These are phyloP conservation scores for Pseudorhombus dupliciocellatus DNA, from an alignment of 2,113 vertebrate species.

Conservation along the genomic window DNA sequence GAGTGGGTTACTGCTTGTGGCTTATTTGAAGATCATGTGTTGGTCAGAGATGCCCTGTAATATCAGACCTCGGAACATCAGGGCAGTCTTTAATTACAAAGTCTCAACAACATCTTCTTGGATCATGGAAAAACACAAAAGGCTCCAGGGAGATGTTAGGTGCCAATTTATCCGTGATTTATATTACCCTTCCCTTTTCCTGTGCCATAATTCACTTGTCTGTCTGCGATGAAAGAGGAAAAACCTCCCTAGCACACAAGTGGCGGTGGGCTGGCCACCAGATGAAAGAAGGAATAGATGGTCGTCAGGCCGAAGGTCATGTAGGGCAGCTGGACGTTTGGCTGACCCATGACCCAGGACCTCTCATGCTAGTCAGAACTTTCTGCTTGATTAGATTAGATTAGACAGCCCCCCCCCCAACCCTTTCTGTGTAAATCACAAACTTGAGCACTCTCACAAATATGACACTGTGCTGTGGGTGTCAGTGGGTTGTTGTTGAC, in stretches of 20 bases:
- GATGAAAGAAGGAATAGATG: constrained; percentile 70
- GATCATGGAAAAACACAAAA: constrained; percentile 58
- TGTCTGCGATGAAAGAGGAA: constrained; percentile 40
- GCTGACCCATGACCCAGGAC: constrained; percentile 68
- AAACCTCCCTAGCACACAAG: constrained; percentile 35
- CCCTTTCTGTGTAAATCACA: constrained; percentile 44
- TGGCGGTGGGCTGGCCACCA: constrained; percentile 40
- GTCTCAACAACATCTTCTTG: constrained; percentile 55
- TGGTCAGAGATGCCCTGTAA: constrained; percentile 61
- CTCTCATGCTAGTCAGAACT: constrained; percentile 56
- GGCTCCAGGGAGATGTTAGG: constrained; percentile 39
- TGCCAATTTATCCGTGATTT: constrained; percentile 65
- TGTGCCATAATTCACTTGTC: constrained; percentile 55
- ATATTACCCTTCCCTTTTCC: constrained; percentile 40
- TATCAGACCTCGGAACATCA: constrained; percentile 62
- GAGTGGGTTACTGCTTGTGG: constrained; percentile 69
- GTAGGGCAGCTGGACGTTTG: constrained; percentile 73
- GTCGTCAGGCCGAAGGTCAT: constrained; percentile 59
- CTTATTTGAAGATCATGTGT: constrained; percentile 75
- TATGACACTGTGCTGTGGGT: constrained; percentile 12
- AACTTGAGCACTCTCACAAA: constrained; percentile 10
- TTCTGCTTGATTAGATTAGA: constrained; percentile 67
- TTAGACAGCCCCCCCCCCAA: constrained; percentile 51
- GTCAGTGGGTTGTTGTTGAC: constrained; percentile 4
- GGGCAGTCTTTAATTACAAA: constrained; percentile 74